Evolutionary conservation across 2,888 invertebrate genomes (phyloP).

Genomic region (Margaritifera margaritifera): DNA sequence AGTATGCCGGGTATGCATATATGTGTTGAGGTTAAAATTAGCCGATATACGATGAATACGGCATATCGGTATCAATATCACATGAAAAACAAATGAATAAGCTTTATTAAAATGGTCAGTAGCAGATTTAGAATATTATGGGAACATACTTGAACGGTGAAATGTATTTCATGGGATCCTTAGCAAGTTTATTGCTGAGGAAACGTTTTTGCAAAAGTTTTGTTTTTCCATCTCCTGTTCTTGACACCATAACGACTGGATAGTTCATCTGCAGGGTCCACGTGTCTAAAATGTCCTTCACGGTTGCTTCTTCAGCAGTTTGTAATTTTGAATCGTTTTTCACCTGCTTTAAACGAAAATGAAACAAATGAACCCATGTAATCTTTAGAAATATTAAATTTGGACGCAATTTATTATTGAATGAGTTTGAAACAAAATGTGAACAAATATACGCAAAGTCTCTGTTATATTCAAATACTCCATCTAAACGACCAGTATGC

Average conservation of each 20-base stretch:
- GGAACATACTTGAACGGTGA: slow-evolving; percentile 47
- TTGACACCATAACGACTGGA: slow-evolving; percentile 57
- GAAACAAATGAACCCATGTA: too few relatives aligned
- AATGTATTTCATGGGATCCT: slow-evolving; percentile 41
- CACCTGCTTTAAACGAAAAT: not conserved
- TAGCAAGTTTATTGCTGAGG: slow-evolving; percentile 45
- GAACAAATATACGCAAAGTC: too few relatives aligned
- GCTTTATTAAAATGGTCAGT: not conserved
- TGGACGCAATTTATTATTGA: too few relatives aligned
- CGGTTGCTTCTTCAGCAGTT: slow-evolving; percentile 26
- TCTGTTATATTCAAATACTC: too few relatives aligned
- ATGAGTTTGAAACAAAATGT: too few relatives aligned
- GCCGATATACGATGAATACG: too few relatives aligned
- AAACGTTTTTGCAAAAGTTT: slow-evolving; percentile 55
- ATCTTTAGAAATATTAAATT: too few relatives aligned
- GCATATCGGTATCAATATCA: too few relatives aligned
- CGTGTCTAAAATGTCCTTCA: slow-evolving; percentile 63
- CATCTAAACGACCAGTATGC: too few relatives aligned
- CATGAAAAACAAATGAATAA: too few relatives aligned
- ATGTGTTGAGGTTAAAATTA: not conserved
- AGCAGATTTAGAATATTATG: not conserved
- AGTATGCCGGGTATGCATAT: not conserved
- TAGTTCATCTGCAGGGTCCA: slow-evolving; percentile 70
- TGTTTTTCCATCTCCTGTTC: slow-evolving; percentile 29
- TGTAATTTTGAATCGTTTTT: not conserved